Evolutionary conservation across 2,113 vertebrate species (phyloP).

Genomic region (Coracopsis vasa): DNA sequence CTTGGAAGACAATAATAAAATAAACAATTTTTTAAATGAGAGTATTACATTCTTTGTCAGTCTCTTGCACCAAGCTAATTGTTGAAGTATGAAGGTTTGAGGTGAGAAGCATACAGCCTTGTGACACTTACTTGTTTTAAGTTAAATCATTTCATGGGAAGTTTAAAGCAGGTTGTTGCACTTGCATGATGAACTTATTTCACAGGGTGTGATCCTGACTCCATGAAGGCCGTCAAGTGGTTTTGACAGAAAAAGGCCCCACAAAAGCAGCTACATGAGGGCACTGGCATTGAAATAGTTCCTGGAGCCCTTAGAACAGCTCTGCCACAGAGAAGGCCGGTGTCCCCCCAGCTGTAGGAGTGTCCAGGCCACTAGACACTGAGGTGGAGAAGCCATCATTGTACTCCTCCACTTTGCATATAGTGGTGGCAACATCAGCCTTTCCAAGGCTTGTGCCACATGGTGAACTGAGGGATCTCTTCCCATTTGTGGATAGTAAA

Average conservation of each 20-base stretch:
- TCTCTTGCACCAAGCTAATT: constrained; percentile 46
- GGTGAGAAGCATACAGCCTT: neutral
- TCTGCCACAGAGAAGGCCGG: neutral
- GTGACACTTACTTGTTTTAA: constrained; percentile 2
- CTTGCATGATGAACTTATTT: neutral
- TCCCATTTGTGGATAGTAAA: neutral
- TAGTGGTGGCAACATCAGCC: neutral
- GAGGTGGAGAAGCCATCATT: neutral
- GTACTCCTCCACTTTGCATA: neutral
- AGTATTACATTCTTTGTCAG: constrained; percentile 24
- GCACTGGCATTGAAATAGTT: neutral
- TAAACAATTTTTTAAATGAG: constrained; percentile 52
- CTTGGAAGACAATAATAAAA: constrained; percentile 74
- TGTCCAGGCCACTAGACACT: neutral
- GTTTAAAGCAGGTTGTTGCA: constrained; percentile 11
- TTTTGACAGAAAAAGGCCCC: neutral
- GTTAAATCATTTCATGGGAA: constrained; percentile 50
- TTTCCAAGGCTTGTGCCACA: neutral
- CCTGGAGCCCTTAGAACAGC: neutral
- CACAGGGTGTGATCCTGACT: neutral
- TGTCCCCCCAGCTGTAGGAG: neutral
- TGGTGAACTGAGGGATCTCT: neutral
- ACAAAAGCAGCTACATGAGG: neutral
- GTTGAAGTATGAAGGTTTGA: neutral
- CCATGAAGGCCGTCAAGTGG: neutral